Evolutionary conservation across 2,113 vertebrate genomes (phyloP).

Genomic region (Limnothrissa miodon): DNA sequence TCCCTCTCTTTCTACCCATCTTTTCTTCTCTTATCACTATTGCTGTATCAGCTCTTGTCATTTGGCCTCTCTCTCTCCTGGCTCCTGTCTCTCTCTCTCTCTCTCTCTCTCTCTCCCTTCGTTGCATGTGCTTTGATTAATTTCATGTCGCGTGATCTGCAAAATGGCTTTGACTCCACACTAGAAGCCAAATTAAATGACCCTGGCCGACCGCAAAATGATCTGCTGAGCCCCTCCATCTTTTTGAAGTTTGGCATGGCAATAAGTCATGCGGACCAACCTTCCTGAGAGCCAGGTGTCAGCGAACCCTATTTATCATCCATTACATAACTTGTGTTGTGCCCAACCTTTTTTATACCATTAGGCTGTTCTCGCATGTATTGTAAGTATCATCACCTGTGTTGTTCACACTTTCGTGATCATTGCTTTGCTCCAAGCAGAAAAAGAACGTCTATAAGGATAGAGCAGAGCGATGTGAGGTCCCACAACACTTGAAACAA

Average conservation of each 20-base stretch:
- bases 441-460: no score
- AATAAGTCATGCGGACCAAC: not conserved
- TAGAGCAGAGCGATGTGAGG: no score
- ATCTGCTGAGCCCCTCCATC: not conserved
- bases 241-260: not conserved
- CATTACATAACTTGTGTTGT: not conserved
- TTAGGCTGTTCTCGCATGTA: not conserved
- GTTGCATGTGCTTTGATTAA: slow-evolving; percentile 43
- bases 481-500: no score
- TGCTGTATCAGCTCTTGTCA: not conserved
- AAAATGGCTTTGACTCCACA: not conserved
- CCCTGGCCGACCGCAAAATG: slow-evolving; percentile 10
- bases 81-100: not conserved
- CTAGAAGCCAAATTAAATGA: not conserved
- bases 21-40: not conserved
- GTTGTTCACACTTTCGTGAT: not conserved
- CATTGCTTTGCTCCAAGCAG: not conserved
- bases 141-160: slow-evolving; percentile 21
- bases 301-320: not conserved
- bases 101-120: not conserved
- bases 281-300: not conserved
- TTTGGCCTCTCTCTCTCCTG: not conserved
- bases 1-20: not conserved
- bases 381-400: not conserved
- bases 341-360: not conserved